Conservation (phyloP, 2,888 invertebrate genomes). For the Sepioteuthis lessoniana region DNA sequence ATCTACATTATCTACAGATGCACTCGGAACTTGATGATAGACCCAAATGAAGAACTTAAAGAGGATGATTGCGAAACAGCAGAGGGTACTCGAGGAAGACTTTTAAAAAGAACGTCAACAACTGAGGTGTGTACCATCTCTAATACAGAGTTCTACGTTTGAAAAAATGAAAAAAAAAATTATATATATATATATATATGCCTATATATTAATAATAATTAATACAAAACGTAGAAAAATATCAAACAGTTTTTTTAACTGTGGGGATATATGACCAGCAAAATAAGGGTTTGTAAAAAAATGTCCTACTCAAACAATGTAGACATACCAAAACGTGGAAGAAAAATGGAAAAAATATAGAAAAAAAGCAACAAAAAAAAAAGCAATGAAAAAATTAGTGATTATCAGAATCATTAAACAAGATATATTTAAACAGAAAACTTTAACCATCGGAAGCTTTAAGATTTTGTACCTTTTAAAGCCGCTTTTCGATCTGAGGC, state of each 20-base stretch:
- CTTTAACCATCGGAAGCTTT: background rate
- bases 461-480: background rate
- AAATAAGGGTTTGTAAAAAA: background rate
- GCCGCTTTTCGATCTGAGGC: background rate
- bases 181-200: background rate
- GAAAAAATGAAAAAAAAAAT: background rate
- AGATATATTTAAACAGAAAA: too few species aligned
- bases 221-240: background rate
- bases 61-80: conserved; percentile 40
- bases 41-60: conserved; percentile 40
- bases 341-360: too few species aligned
- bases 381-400: too few species aligned
- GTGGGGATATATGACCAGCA: background rate
- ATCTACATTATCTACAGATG: conserved; percentile 46
- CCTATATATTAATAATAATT: background rate
- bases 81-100: conserved; percentile 34
- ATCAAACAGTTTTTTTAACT: background rate
- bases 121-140: conserved; percentile 47
- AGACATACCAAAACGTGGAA: background rate
- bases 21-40: background rate
- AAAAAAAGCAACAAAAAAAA: too few species aligned
- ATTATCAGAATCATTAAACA: too few species aligned
- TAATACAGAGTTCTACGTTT: conserved; percentile 48
- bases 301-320: background rate
- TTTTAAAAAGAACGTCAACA: conserved; percentile 38